Conservation (phyloP, 2,797 vertebrate genomes). For the Tadarida brasiliensis region DNA sequence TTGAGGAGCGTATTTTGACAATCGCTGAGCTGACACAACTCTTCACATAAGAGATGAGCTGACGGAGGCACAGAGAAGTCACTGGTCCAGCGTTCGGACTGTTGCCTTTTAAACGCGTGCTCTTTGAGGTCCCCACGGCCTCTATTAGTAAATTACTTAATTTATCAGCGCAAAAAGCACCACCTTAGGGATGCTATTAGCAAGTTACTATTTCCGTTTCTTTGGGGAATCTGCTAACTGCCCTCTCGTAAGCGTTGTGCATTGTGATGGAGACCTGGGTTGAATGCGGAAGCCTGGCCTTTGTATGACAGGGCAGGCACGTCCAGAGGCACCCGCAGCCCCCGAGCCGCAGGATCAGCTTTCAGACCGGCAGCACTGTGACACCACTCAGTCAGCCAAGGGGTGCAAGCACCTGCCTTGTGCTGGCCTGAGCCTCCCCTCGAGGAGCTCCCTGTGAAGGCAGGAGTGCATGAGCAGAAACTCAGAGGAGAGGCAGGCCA, state of each 20-base stretch:
- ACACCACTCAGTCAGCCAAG: too few relatives aligned
- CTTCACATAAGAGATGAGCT: not conserved
- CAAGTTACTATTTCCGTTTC: conserved; percentile 73
- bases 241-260: conserved; percentile 76
- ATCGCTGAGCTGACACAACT: not conserved
- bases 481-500: too few relatives aligned
- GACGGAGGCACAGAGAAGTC: not conserved
- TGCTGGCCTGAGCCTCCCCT: not conserved
- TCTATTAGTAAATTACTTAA: conserved; percentile 71
- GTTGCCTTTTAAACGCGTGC: not conserved
- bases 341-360: too few relatives aligned
- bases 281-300: conserved; percentile 74
- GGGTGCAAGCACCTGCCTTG: not conserved
- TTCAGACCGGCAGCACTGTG: not conserved
- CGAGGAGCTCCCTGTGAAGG: not conserved
- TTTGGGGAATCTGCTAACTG: conserved; percentile 79
- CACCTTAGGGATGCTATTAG: conserved; percentile 78
- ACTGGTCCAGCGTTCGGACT: not conserved
- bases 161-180: conserved; percentile 69
- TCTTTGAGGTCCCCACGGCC: not conserved
- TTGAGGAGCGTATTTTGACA: not conserved
- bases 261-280: conserved; percentile 79
- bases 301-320: conserved; percentile 51
- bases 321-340: too few relatives aligned
- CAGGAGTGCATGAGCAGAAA: too few relatives aligned